phyloP scores from a whole-genome alignment of 1,140 invertebrate genomes.

The Leptinotarsa lineolata region DNA sequence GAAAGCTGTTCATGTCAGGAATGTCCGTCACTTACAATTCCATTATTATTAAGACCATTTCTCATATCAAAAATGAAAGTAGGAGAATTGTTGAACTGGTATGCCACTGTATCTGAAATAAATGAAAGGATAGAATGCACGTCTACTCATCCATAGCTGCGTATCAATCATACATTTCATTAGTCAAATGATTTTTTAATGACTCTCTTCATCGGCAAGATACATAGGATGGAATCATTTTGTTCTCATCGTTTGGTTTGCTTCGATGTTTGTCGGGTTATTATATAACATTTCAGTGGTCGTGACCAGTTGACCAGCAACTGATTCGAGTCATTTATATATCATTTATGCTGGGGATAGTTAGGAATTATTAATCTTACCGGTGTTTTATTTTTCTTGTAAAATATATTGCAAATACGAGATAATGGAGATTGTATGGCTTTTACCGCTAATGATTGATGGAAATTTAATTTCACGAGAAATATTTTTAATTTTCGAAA shows the following conservation, averaged over 20 bases:
- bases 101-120: too few relatives aligned
- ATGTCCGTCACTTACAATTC: too few relatives aligned
- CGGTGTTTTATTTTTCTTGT: not conserved
- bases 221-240: not conserved
- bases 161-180: too few relatives aligned
- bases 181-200: too few relatives aligned
- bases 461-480: not conserved
- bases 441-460: not conserved
- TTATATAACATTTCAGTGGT: not conserved
- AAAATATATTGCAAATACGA: not conserved
- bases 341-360: not conserved
- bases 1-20: too few relatives aligned
- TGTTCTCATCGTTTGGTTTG: not conserved
- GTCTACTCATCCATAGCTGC: too few relatives aligned
- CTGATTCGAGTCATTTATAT: slow-evolving; percentile 1
- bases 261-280: not conserved
- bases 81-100: too few relatives aligned
- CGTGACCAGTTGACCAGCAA: slow-evolving; percentile 2
- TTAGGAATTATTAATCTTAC: not conserved
- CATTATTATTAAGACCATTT: too few relatives aligned
- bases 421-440: not conserved
- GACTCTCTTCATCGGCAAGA: not conserved
- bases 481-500: not conserved
- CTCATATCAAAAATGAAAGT: too few relatives aligned
- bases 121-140: too few relatives aligned